These are phyloP conservation scores for Dicerorhinus sumatrensis DNA, from an alignment of 2,113 vertebrate species.

Conservation along the genomic window DNA sequence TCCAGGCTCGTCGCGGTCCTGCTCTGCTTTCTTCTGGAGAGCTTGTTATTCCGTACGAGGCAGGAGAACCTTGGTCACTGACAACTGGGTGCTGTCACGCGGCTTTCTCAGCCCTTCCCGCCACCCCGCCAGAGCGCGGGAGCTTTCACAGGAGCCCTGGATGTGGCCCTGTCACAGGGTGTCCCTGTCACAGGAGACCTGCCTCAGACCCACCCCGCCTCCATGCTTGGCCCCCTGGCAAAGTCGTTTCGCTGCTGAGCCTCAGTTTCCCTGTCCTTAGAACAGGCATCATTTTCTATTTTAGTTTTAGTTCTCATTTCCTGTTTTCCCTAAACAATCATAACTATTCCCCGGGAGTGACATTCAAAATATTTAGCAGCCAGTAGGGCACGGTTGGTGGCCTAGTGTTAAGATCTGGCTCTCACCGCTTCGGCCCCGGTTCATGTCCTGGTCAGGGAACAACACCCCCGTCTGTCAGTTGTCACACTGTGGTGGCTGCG, in stretches of 20 bases:
- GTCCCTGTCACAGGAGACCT: too few species aligned
- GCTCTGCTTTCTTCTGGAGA: neutral
- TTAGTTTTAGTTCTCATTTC: neutral
- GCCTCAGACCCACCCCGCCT: neutral
- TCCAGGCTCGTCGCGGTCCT: neutral
- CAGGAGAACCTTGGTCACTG: neutral
- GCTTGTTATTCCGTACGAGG: neutral
- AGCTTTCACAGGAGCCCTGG: neutral
- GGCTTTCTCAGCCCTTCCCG: neutral
- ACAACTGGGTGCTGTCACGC: neutral
- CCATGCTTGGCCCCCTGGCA: neutral
- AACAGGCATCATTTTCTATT: neutral
- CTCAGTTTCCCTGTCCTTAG: neutral
- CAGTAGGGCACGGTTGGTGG: neutral
- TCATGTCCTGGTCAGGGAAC: too few species aligned
- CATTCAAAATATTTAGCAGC: neutral
- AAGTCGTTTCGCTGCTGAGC: rapidly evolving
- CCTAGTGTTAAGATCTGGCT: too few species aligned
- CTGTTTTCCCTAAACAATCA: neutral
- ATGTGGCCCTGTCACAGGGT: too few species aligned
- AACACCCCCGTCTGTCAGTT: too few species aligned
- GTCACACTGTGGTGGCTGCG: too few species aligned
- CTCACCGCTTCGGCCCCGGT: too few species aligned
- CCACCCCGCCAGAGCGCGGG: rapidly evolving
- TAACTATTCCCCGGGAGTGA: neutral